Evolutionary conservation across 2,113 vertebrate genomes (phyloP), one percentile per base, ranked within the genome.

Genomic region (Nymphicus hollandicus): DNA sequence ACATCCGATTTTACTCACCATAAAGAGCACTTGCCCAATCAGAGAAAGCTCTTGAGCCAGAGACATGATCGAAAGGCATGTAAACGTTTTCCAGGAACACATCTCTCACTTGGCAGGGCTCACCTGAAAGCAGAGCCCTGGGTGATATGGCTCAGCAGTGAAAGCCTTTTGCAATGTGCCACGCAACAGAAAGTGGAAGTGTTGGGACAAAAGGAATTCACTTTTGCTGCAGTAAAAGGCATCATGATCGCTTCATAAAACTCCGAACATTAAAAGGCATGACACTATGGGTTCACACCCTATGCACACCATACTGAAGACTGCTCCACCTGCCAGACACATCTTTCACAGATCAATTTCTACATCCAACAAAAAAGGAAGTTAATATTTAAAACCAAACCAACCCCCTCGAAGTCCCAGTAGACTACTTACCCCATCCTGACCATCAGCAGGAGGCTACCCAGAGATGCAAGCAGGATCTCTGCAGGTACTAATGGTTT

Each of bases 241-340:
- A 49, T 15, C 60, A 56, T 4, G 3, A 70, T 12, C 37, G 23
- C 31, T 69, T 72, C 16, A 50, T 11, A 46, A 60, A 76, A 35
- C 18, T 64, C 72, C 35, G 58, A 25, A 13, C 49, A n/a, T n/a
- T 47, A 73, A 29, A 41, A 65, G 20, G 9, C 39, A 23, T 46
- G 47, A 37, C 0, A 0, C 49, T 41, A 8, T 25, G 31, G 15
- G 2, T 28, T 85, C 46, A 44, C 13, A 47, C 10, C 37, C 33
- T 41, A 8, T 1, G 3, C 31, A 25, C 27, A 27, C 18, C 15
- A 19, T 3, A 13, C 24, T 41, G 53, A 44, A 89, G 58, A 25
- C 46, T 39, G 16, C 6, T 65, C 47, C 33, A 33, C 12, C 13
- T 58, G 29, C 6, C 61, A 71, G 15, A 35, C 35, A 55, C 13